Percentiles rank a stretch among this genome's conserved stretches.
These are phyloP conservation scores for Platorchestia sp. DNA, from an alignment of 1,140 invertebrate species.

Conservation along the genomic window DNA sequence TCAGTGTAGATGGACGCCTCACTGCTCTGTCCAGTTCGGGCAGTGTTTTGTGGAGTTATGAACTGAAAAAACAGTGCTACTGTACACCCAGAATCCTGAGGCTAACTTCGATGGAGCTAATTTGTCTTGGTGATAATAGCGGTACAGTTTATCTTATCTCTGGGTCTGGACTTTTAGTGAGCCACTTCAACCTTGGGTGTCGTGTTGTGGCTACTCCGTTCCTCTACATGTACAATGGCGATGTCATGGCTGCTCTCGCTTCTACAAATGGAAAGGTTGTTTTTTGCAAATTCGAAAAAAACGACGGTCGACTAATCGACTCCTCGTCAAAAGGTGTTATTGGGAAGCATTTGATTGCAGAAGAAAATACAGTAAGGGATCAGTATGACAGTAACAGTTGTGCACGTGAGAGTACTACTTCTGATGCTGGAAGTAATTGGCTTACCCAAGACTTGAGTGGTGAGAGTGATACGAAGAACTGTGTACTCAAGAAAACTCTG, in stretches of 20 bases:
- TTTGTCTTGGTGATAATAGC: constrained; percentile 22
- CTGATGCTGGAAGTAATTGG: background rate
- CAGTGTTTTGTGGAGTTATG: constrained; percentile 2
- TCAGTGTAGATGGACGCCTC: background rate
- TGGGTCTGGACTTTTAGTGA: background rate
- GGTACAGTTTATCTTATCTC: background rate
- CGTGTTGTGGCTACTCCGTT: constrained; percentile 19
- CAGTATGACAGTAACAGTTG: background rate
- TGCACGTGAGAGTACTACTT: background rate
- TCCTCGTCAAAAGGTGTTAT: background rate
- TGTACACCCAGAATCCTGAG: constrained; percentile 17
- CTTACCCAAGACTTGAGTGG: background rate
- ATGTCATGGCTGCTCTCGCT: background rate
- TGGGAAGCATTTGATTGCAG: background rate
- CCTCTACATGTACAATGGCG: background rate
- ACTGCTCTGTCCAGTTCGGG: background rate
- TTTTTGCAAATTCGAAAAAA: background rate
- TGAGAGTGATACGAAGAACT: background rate
- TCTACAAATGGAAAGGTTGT: background rate
- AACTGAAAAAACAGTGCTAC: constrained; percentile 2
- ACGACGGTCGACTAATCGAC: background rate
- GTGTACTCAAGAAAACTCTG: background rate
- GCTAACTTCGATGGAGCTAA: background rate
- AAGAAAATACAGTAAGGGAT: background rate
- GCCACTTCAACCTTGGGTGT: constrained; percentile 9